Evolutionary conservation across 2,113 vertebrate species (phyloP).

Genomic region (Pyrgilauda ruficollis): DNA sequence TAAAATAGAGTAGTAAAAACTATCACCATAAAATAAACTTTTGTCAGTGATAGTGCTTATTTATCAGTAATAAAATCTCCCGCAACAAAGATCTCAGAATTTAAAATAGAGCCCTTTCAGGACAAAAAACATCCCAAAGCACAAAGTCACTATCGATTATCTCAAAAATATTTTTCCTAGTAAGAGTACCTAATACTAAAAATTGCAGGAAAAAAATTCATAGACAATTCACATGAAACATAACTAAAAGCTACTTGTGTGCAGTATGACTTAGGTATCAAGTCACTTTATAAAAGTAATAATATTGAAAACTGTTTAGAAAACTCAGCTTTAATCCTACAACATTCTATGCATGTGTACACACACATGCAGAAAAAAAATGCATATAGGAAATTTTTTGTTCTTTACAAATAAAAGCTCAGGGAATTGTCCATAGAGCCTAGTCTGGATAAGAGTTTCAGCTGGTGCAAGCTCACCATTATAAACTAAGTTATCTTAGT

Average conservation of each 20-base stretch:
- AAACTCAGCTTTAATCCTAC: neutral
- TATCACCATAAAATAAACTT: neutral
- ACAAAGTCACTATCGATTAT: neutral
- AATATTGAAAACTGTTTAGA: neutral
- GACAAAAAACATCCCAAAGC: neutral
- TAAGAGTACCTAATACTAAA: neutral
- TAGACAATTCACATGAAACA: neutral
- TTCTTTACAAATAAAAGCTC: neutral
- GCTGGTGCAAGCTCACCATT: neutral
- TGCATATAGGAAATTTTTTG: neutral
- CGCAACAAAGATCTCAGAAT: neutral
- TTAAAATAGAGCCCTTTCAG: neutral
- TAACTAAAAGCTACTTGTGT: neutral
- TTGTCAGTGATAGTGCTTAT: neutral
- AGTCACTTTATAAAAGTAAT: neutral
- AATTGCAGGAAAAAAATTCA: neutral
- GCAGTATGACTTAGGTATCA: neutral
- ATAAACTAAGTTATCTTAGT: neutral
- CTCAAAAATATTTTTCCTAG: neutral
- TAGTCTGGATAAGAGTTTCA: neutral
- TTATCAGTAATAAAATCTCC: neutral
- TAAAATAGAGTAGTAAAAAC: neutral
- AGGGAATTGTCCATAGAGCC: neutral
- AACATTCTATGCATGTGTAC: neutral
- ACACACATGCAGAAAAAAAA: neutral